Evolutionary conservation across 2,797 vertebrate species (phyloP).

Genomic region (Dipus sagitta): DNA sequence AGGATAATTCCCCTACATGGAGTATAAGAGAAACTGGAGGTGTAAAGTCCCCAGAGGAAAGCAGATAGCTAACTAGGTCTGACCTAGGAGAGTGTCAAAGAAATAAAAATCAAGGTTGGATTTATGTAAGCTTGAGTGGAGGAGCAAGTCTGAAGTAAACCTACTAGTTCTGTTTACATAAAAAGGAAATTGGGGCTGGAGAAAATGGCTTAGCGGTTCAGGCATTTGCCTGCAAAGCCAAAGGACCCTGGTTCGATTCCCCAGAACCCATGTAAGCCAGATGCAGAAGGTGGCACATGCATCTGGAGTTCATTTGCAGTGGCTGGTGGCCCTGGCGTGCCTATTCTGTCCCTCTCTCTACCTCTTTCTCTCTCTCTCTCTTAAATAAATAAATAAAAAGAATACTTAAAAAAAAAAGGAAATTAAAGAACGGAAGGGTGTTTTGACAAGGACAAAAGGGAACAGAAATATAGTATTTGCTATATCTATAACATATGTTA

Average conservation of each 20-base stretch:
- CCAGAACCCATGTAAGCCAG: too few relatives aligned
- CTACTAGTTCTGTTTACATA: background rate
- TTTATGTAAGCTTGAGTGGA: background rate
- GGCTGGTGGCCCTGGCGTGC: too few relatives aligned
- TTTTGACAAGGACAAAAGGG: background rate
- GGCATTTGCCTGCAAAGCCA: too few relatives aligned
- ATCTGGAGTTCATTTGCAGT: too few relatives aligned
- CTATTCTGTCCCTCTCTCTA: too few relatives aligned
- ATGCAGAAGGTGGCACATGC: too few relatives aligned
- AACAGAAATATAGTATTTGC: background rate
- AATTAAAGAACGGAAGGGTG: background rate
- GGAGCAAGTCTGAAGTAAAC: background rate
- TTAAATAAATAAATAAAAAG: too few relatives aligned
- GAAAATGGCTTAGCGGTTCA: too few relatives aligned
- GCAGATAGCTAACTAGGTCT: background rate
- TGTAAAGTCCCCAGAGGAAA: conserved; percentile 15
- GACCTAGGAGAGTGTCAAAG: background rate
- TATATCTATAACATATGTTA: background rate
- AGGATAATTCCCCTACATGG: conserved; percentile 33
- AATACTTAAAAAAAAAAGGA: too few relatives aligned
- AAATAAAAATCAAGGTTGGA: conserved; percentile 3
- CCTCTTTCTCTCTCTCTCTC: too few relatives aligned
- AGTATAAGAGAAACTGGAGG: conserved; percentile 30
- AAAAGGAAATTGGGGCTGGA: too few relatives aligned
- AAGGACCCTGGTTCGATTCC: too few relatives aligned